These are phyloP conservation scores for Aulostomus chinensis DNA, from an alignment of 2,797 vertebrate species.

Conservation along the genomic window DNA sequence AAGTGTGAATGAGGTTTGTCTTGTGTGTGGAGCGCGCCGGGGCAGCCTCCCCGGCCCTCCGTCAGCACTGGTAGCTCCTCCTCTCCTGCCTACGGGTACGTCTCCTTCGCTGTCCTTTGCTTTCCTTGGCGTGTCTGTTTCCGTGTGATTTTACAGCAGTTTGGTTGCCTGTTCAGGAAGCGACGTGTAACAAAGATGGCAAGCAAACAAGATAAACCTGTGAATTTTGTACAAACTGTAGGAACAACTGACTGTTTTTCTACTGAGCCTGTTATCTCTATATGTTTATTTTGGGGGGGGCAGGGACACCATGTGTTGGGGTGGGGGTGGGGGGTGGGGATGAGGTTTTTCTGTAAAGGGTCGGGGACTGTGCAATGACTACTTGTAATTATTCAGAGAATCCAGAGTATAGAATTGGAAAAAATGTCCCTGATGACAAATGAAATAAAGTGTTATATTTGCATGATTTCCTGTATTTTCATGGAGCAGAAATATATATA, in stretches of 20 bases:
- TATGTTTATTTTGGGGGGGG: constrained; percentile 63
- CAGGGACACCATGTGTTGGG: constrained; percentile 7
- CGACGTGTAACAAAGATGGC: constrained; percentile 42
- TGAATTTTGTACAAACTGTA: constrained; percentile 85
- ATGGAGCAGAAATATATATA: constrained; percentile 56
- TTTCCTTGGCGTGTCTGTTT: background rate
- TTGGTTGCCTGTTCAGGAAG: constrained; percentile 60
- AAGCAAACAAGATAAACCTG: constrained; percentile 71
- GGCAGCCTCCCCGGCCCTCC: background rate
- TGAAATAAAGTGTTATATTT: constrained; percentile 87
- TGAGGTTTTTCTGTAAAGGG: constrained; percentile 58
- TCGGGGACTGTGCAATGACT: constrained; percentile 80
- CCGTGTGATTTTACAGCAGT: constrained; percentile 60
- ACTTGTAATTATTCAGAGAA: constrained; percentile 77
- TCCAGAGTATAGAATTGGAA: constrained; percentile 71
- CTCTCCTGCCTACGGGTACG: background rate
- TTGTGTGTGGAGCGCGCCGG: too few species aligned
- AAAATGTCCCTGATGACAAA: constrained; percentile 68
- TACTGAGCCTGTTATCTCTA: constrained; percentile 79
- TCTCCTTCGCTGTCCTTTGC: background rate
- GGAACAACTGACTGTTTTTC: constrained; percentile 80
- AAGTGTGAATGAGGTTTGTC: too few species aligned
- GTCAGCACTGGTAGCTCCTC: constrained; percentile 24
- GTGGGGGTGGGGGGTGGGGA: background rate
- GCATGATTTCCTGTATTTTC: constrained; percentile 87